These are phyloP conservation scores for Manis pentadactyla DNA, from an alignment of 2,797 vertebrate genomes.

Conservation along the genomic window DNA sequence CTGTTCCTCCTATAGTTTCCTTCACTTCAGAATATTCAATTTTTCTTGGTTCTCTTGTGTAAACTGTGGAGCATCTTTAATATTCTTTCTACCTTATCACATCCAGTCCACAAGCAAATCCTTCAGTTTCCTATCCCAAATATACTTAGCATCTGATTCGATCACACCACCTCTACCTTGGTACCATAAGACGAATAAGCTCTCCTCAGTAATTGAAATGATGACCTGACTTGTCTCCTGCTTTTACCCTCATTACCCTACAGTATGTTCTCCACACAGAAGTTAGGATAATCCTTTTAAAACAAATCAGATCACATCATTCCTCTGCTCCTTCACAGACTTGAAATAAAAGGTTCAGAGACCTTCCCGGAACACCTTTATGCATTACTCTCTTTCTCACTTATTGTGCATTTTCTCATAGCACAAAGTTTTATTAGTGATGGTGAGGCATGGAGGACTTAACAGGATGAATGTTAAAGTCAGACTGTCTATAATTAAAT, in stretches of 20 bases:
- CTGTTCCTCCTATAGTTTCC: background rate
- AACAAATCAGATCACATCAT: background rate
- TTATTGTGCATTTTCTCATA: background rate
- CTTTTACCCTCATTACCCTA: fast-evolving
- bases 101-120: background rate
- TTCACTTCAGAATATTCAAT: background rate
- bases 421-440: background rate
- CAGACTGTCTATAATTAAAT: background rate
- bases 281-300: background rate
- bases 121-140: background rate
- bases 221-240: background rate
- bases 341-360: too few relatives aligned
- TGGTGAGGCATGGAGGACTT: background rate
- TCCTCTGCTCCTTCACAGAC: background rate
- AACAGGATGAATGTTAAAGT: background rate
- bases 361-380: background rate
- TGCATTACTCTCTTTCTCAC: background rate
- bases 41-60: background rate
- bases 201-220: background rate
- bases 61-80: background rate
- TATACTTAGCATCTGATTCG: background rate
- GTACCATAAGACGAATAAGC: background rate
- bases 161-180: background rate
- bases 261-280: background rate
- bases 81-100: background rate